Conservation (phyloP, 2,113 vertebrate species). For the Ptyas mucosa region DNA sequence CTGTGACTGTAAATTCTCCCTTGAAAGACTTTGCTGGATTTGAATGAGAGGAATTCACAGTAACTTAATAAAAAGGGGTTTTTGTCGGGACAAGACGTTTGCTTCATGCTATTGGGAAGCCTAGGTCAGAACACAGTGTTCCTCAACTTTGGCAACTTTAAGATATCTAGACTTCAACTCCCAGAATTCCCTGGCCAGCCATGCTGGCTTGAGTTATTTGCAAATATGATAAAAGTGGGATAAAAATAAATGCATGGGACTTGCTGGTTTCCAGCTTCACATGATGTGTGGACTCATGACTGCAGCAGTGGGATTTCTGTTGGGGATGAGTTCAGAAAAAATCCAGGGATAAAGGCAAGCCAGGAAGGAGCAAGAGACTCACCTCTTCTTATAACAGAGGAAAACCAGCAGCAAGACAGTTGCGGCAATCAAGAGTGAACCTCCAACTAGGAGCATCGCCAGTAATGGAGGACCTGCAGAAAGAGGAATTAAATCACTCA, state of each 20-base stretch:
- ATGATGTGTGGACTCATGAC: neutral
- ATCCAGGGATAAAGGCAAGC: neutral
- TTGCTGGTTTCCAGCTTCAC: neutral
- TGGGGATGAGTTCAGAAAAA: neutral
- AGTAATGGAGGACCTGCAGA: slow-evolving; percentile 53
- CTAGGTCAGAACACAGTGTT: neutral
- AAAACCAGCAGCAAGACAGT: slow-evolving; percentile 72
- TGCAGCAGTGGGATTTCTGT: neutral
- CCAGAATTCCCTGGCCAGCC: neutral
- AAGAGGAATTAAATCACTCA: neutral
- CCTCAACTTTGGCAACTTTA: neutral
- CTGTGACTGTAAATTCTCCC: too few relatives aligned
- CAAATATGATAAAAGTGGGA: neutral
- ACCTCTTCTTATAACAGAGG: slow-evolving; percentile 79
- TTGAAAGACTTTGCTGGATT: too few relatives aligned
- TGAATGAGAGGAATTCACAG: too few relatives aligned
- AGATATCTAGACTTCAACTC: neutral
- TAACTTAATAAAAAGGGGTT: too few relatives aligned
- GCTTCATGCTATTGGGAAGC: too few relatives aligned
- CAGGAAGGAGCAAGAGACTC: slow-evolving; percentile 29
- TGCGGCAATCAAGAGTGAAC: slow-evolving; percentile 71
- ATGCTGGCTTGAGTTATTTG: neutral
- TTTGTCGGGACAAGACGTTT: too few relatives aligned
- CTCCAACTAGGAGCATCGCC: slow-evolving; percentile 71
- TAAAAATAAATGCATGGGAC: neutral